A percentile compares a stretch with the other conserved stretches of the same genome.
These are phyloP conservation scores for Zaprionus capensis DNA, from an alignment of 1,140 invertebrate genomes.

Conservation along the genomic window DNA sequence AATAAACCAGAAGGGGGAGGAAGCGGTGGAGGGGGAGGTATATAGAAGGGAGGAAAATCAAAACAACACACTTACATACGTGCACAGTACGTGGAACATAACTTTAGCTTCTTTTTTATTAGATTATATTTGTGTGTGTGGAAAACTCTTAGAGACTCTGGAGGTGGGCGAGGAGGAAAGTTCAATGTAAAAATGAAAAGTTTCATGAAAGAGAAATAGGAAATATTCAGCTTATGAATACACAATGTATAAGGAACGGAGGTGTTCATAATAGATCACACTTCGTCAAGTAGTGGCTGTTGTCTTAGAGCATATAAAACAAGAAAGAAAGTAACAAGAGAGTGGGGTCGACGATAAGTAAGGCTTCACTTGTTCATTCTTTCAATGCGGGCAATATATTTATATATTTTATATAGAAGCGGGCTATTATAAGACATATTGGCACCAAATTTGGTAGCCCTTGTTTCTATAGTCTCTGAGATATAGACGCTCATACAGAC, in stretches of 20 bases:
- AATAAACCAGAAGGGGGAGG: not conserved
- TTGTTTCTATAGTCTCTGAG: not conserved
- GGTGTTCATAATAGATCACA: slow-evolving; percentile 2
- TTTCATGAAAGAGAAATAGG: not conserved
- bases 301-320: not conserved
- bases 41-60: not conserved
- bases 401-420: too few relatives aligned
- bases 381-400: too few relatives aligned
- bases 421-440: not conserved
- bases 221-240: not conserved
- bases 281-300: not conserved
- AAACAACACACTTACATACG: not conserved
- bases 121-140: not conserved
- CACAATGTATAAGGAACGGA: not conserved
- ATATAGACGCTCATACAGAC: not conserved
- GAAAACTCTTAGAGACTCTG: not conserved
- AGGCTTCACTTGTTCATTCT: too few relatives aligned
- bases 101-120: not conserved
- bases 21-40: not conserved
- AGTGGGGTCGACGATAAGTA: too few relatives aligned
- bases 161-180: not conserved
- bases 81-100: not conserved
- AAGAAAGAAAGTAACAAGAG: too few relatives aligned
- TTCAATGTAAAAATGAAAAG: not conserved
- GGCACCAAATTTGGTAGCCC: not conserved